These are phyloP conservation scores for Antheraea assamensis DNA, from an alignment of 2,888 invertebrate species.

Conservation along the genomic window DNA sequence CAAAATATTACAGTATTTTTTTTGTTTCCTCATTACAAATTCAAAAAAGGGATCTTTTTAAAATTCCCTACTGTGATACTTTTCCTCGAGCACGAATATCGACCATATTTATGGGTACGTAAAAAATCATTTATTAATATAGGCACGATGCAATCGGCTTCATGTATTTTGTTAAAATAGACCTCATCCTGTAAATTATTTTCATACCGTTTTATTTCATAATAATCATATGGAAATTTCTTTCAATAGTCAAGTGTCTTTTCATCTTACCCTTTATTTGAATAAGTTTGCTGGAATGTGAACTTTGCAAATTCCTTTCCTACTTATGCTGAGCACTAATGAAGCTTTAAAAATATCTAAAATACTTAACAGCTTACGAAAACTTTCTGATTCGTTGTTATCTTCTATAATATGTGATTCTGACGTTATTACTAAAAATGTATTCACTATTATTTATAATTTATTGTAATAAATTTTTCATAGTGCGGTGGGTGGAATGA, in stretches of 20 bases:
- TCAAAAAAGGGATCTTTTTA: background rate
- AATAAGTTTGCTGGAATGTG: background rate
- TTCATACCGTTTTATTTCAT: background rate
- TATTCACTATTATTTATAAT: too few species aligned
- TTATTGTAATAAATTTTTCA: background rate
- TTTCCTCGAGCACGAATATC: background rate
- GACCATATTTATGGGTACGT: background rate
- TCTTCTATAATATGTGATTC: too few species aligned
- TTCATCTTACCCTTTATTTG: background rate
- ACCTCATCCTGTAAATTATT: background rate
- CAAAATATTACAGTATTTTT: background rate
- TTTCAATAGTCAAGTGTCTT: background rate
- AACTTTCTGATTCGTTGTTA: too few species aligned
- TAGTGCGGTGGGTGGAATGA: background rate
- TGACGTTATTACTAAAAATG: too few species aligned
- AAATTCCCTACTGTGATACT: background rate
- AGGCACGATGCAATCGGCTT: background rate
- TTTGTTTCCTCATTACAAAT: background rate
- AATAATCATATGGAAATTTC: background rate
- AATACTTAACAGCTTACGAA: too few species aligned
- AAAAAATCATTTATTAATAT: background rate
- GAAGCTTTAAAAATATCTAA: too few species aligned
- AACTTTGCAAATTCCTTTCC: too few species aligned
- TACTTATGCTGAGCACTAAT: too few species aligned
- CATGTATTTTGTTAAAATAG: background rate